A percentile compares a stretch with the other conserved stretches of the same genome.
Conservation (phyloP, 2,113 vertebrate genomes). For the Neodontobutis hainanensis region DNA sequence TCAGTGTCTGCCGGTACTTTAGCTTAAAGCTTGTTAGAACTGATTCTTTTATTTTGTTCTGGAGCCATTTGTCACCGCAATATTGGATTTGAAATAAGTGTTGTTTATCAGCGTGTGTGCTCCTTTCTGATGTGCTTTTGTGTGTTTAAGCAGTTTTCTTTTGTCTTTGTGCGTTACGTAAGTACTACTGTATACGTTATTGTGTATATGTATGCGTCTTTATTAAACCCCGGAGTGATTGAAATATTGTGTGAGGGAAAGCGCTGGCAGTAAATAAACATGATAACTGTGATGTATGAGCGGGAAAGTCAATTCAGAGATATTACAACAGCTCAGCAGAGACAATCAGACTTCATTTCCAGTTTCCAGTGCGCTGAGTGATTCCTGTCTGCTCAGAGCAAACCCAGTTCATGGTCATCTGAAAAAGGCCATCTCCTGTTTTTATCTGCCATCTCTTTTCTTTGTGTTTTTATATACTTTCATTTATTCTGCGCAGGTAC, state of each 20-base stretch:
- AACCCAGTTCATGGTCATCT: constrained; percentile 25
- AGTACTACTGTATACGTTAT: constrained; percentile 10
- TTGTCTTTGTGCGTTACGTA: background rate
- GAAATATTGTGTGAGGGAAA: constrained; percentile 35
- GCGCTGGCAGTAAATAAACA: constrained; percentile 51
- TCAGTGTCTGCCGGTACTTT: constrained; percentile 46
- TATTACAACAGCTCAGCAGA: constrained; percentile 38
- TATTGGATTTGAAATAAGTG: constrained; percentile 64
- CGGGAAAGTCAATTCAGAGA: constrained; percentile 30
- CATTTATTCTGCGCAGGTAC: constrained; percentile 7
- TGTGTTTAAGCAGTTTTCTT: constrained; percentile 7
- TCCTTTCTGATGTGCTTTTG: constrained; percentile 14
- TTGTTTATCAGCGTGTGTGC: constrained; percentile 11
- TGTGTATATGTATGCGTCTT: constrained; percentile 36
- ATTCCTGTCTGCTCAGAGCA: constrained; percentile 38
- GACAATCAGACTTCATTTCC: constrained; percentile 27
- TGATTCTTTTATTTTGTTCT: constrained; percentile 47
- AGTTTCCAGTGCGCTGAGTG: constrained; percentile 29
- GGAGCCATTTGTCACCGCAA: constrained; percentile 60
- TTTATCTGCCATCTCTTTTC: constrained; percentile 23
- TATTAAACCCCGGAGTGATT: constrained; percentile 58
- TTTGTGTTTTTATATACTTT: constrained; percentile 34
- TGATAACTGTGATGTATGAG: constrained; percentile 57
- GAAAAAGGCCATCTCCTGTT: constrained; percentile 16
- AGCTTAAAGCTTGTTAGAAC: constrained; percentile 51